A percentile compares a stretch with the other conserved stretches of the same genome.
phyloP scores from a whole-genome alignment of 2,113 vertebrate species.

The Synodontis membranacea region DNA sequence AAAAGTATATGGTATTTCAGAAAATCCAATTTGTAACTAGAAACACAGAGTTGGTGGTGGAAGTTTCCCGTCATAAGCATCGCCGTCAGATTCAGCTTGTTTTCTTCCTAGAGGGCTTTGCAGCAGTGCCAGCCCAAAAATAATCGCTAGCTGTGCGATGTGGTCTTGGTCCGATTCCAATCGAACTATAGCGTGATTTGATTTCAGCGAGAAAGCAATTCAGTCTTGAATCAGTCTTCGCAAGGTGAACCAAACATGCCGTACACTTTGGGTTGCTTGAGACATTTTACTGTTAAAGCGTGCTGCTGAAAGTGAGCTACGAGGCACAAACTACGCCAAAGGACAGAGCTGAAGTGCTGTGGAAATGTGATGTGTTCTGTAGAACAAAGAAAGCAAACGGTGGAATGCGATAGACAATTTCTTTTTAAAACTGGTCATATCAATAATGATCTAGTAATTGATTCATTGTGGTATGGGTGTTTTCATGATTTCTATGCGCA shows the following conservation, averaged over 20 bases:
- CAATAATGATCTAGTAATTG: not conserved
- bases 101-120: not conserved
- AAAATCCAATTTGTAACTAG: not conserved
- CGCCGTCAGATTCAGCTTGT: not conserved
- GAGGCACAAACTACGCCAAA: not conserved
- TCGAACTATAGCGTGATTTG: not conserved
- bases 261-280: too few species aligned
- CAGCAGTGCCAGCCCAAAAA: not conserved
- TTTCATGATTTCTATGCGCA: not conserved
- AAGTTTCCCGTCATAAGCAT: not conserved
- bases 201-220: not conserved
- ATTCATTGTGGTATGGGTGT: not conserved
- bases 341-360: not conserved
- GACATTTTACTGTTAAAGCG: not conserved
- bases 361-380: not conserved
- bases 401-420: not conserved
- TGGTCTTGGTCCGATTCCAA: not conserved
- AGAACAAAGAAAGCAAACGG: not conserved
- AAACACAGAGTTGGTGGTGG: not conserved
- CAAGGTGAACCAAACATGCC: not conserved
- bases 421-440: not conserved
- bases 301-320: not conserved
- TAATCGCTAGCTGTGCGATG: not conserved
- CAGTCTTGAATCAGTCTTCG: not conserved
- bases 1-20: not conserved